Evolutionary conservation across 2,113 vertebrate species (phyloP).

Genomic region (Cygnus buccinator): DNA sequence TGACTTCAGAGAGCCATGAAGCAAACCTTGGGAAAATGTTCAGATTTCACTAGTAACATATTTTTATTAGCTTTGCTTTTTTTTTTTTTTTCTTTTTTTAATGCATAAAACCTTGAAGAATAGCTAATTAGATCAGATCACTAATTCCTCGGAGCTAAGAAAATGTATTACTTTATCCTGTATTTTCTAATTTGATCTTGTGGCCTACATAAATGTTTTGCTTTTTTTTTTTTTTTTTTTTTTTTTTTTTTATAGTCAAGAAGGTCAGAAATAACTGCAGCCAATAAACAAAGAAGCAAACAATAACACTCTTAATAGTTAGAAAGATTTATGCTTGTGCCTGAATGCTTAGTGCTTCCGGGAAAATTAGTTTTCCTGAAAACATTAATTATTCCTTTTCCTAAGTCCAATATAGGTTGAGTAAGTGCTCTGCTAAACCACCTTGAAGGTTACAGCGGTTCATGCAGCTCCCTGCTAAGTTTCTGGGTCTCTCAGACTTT

Average conservation of each 20-base stretch:
- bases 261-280: slow-evolving; percentile 25
- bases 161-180: slow-evolving; percentile 6
- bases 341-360: not conserved
- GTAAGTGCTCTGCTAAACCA: not conserved
- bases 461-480: not conserved
- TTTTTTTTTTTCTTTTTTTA: too few relatives aligned
- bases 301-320: not conserved
- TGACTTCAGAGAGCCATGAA: not conserved
- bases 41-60: not conserved
- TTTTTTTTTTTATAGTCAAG: not conserved
- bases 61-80: not conserved
- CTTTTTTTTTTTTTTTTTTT: not conserved
- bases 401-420: not conserved
- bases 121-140: slow-evolving; percentile 59
- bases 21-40: not conserved
- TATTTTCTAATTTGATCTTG: slow-evolving; percentile 40
- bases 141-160: slow-evolving; percentile 42
- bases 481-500: not conserved
- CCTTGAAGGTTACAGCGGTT: slow-evolving; percentile 12
- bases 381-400: slow-evolving; percentile 37
- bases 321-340: slow-evolving; percentile 38
- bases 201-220: slow-evolving; percentile 48
- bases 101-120: slow-evolving; percentile 36
- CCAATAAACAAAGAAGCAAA: not conserved
- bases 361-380: slow-evolving; percentile 40